Evolutionary conservation across 1,140 invertebrate genomes (phyloP).

Genomic region (Dinoponera quadriceps): DNA sequence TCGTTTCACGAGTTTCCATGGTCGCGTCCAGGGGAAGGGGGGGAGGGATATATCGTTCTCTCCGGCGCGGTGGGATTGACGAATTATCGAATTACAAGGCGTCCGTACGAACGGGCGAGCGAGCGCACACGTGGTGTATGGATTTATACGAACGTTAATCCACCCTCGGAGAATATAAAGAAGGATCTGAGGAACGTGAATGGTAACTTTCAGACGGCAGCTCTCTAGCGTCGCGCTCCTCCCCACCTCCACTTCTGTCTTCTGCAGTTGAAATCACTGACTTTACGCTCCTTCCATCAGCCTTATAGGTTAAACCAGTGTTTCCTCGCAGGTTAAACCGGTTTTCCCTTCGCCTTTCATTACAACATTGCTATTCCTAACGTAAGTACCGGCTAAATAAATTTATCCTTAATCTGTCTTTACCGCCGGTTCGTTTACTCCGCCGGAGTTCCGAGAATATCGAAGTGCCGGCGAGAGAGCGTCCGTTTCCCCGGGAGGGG

Average conservation of each 20-base stretch:
- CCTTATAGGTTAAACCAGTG: neutral
- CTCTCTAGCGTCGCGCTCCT: neutral
- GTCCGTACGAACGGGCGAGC: too few relatives aligned
- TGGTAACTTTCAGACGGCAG: neutral
- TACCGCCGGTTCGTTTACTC: slow-evolving; percentile 36
- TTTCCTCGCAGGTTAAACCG: neutral
- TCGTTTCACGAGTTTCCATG: too few relatives aligned
- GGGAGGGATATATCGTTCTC: too few relatives aligned
- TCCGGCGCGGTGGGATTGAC: too few relatives aligned
- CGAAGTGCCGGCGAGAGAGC: slow-evolving; percentile 28
- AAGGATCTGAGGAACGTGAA: neutral
- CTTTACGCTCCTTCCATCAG: neutral
- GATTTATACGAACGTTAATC: too few relatives aligned
- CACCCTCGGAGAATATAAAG: neutral
- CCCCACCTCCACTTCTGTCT: neutral
- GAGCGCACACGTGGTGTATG: too few relatives aligned
- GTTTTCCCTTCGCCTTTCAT: slow-evolving; percentile 22
- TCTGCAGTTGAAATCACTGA: slow-evolving; percentile 3
- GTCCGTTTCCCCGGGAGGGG: slow-evolving; percentile 21
- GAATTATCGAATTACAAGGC: too few relatives aligned
- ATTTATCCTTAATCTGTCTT: slow-evolving; percentile 59
- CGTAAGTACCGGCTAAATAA: slow-evolving; percentile 46
- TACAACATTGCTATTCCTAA: slow-evolving; percentile 37
- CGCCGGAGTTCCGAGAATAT: slow-evolving; percentile 7
- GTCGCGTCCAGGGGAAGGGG: too few relatives aligned